phyloP scores from a whole-genome alignment of 2,797 vertebrate species.

The Typhlichthys eigenmanni region DNA sequence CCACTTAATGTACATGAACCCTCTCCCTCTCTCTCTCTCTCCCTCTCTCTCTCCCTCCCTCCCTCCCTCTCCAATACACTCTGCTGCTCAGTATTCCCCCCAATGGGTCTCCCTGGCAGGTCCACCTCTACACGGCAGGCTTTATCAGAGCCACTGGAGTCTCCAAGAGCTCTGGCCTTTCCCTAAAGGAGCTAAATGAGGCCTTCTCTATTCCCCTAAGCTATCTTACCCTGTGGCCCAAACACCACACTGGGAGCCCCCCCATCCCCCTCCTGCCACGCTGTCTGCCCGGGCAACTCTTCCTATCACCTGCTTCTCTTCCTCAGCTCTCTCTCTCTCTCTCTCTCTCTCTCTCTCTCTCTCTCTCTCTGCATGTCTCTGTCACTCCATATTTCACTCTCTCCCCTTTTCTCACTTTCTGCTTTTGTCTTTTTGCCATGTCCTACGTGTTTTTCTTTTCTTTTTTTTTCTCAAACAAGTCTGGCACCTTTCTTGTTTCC shows the following conservation, averaged over 20 bases:
- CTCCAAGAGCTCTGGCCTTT: conserved; percentile 55
- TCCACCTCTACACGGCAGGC: conserved; percentile 44
- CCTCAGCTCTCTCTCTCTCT: neutral
- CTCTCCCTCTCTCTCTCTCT: conserved; percentile 22
- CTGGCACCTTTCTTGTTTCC: neutral
- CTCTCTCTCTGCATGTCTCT: neutral
- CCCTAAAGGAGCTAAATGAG: conserved; percentile 56
- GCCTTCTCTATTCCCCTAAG: conserved; percentile 55
- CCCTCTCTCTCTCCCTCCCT: conserved; percentile 22
- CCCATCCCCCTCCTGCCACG: conserved; percentile 42
- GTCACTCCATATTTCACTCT: neutral
- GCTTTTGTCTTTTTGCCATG: too few species aligned
- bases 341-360: neutral
- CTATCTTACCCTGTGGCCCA: conserved; percentile 47
- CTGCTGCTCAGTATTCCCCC: conserved; percentile 15
- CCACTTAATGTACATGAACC: conserved; percentile 11
- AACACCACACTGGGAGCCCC: conserved; percentile 48
- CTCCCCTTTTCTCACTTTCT: too few species aligned
- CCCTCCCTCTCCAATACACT: neutral
- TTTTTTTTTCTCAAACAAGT: too few species aligned
- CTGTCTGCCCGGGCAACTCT: conserved; percentile 56
- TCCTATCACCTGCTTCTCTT: conserved; percentile 41
- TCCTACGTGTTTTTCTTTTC: too few species aligned
- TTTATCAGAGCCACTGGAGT: conserved; percentile 46
- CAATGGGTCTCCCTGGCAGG: conserved; percentile 41